A percentile compares a stretch with the other conserved stretches of the same genome.
phyloP scores from a whole-genome alignment of 2,113 vertebrate species.

The Camelus bactrianus region DNA sequence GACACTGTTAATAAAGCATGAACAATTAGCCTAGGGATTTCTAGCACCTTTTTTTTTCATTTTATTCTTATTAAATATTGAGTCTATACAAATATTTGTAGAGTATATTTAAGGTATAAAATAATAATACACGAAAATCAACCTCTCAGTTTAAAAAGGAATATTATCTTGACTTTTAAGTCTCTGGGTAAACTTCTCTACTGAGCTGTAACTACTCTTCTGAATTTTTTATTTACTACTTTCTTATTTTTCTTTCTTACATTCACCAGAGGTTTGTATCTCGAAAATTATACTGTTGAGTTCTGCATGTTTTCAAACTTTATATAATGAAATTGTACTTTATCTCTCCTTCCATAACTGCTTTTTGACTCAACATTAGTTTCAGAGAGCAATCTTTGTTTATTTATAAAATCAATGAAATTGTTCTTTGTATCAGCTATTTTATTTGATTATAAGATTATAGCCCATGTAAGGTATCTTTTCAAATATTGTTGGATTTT shows the following conservation, averaged over 20 bases:
- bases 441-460: background rate
- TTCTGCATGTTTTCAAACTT: background rate
- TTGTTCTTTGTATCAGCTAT: background rate
- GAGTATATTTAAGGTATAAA: conserved; percentile 1
- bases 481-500: background rate
- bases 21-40: conserved; percentile 25
- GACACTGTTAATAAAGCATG: conserved; percentile 82
- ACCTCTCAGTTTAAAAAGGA: background rate
- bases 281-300: background rate
- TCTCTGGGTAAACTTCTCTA: background rate
- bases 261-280: background rate
- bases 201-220: background rate
- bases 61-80: conserved; percentile 25
- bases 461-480: background rate
- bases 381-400: background rate
- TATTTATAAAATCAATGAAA: background rate
- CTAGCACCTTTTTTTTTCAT: background rate
- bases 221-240: background rate
- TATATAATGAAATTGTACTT: background rate
- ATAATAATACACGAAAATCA: background rate
- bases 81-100: background rate
- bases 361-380: background rate
- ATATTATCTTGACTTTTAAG: background rate
- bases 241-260: background rate
- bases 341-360: background rate